These are phyloP conservation scores for Cataglyphis albicans DNA, from an alignment of 2,888 invertebrate genomes.

Conservation along the genomic window DNA sequence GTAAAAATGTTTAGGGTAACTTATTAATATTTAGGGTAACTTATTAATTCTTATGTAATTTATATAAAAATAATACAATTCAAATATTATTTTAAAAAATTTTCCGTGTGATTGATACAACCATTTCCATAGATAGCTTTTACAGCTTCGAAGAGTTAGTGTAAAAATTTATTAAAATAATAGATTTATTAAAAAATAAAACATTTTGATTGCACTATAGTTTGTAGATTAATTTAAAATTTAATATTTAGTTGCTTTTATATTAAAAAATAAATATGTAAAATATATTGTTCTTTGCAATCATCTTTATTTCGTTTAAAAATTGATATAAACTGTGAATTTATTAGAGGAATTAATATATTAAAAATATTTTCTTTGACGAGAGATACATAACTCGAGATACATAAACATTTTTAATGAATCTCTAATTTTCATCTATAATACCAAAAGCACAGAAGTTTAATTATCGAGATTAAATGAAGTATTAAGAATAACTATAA, in stretches of 20 bases:
- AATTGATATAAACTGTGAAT: background rate
- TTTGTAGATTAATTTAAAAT: background rate
- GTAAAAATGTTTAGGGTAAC: background rate
- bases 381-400: background rate
- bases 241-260: background rate
- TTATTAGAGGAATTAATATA: background rate
- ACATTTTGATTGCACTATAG: background rate
- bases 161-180: conserved; percentile 14
- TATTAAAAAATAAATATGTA: background rate
- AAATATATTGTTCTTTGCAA: background rate
- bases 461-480: background rate
- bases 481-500: background rate
- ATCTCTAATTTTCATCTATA: background rate
- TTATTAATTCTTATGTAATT: conserved; percentile 6
- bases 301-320: background rate
- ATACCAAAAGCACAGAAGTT: background rate
- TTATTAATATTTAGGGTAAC: conserved; percentile 1
- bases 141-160: conserved; percentile 6
- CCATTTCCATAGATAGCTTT: background rate
- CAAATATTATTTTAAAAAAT: background rate
- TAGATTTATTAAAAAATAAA: background rate
- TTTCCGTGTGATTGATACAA: conserved; percentile 17
- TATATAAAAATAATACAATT: background rate
- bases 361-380: background rate
- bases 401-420: background rate